Evolutionary conservation across 2,888 invertebrate genomes (phyloP).

Genomic region (Leptinotarsa haldemani): DNA sequence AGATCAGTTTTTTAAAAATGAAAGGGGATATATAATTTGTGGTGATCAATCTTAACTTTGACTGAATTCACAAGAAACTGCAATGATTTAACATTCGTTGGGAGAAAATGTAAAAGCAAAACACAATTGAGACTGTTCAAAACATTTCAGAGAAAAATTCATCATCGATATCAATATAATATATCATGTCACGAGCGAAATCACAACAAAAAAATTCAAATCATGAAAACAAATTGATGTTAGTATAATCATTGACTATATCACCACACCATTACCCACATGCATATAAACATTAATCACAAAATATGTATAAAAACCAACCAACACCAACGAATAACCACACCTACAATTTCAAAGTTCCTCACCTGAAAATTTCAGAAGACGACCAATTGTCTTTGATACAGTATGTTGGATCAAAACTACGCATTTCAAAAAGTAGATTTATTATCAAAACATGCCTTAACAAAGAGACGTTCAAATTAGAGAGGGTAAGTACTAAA

Average conservation of each 20-base stretch:
- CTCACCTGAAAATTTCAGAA: constrained; percentile 11
- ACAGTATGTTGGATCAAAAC: constrained; percentile 6
- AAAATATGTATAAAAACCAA: neutral
- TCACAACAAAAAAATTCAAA: neutral
- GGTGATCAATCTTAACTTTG: no score
- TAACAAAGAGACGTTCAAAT: constrained; percentile 12
- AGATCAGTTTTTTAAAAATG: no score
- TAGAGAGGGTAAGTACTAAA: neutral
- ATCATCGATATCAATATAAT: no score
- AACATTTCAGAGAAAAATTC: no score
- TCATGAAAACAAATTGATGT: neutral
- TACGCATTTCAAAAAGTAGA: constrained; percentile 26
- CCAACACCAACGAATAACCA: constrained; percentile 5
- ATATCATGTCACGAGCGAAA: no score
- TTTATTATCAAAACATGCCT: constrained; percentile 33
- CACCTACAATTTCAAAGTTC: neutral
- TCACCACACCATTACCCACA: neutral
- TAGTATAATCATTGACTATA: neutral
- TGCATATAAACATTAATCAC: neutral
- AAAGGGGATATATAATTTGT: no score
- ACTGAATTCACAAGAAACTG: no score
- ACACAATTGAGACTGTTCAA: no score
- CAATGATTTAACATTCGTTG: no score
- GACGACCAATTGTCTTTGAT: neutral
- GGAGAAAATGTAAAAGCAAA: no score